Percentiles rank a stretch among this genome's conserved stretches.
phyloP scores from a whole-genome alignment of 1,140 invertebrate species.

The Hypothenemus hampei region DNA sequence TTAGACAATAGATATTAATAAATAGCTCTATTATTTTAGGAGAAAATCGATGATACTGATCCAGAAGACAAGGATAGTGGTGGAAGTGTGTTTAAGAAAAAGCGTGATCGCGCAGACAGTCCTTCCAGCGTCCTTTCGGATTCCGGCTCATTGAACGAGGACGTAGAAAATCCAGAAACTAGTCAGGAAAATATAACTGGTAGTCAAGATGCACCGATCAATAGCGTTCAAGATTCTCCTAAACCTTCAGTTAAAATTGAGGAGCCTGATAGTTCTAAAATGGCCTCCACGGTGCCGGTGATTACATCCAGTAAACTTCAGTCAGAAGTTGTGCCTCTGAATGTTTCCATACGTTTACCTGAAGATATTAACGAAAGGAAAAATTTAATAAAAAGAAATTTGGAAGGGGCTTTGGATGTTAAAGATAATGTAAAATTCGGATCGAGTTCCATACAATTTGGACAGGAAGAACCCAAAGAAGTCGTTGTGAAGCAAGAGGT shows the following conservation, averaged over 20 bases:
- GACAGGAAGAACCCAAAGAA: conserved; percentile 27
- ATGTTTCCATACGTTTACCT: conserved; percentile 43
- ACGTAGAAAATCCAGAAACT: conserved; percentile 59
- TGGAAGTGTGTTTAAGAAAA: conserved; percentile 63
- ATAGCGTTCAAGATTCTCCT: conserved; percentile 23
- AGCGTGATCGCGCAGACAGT: conserved; percentile 64
- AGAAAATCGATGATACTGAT: conserved; percentile 46
- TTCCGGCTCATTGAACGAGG: conserved; percentile 72
- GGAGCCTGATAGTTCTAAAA: conserved; percentile 28
- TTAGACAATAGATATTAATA: not conserved
- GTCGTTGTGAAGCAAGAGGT: conserved; percentile 46
- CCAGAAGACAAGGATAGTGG: conserved; percentile 59
- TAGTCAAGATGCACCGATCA: conserved; percentile 24
- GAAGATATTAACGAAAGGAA: conserved; percentile 44
- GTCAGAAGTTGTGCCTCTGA: conserved; percentile 37
- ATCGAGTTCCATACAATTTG: conserved; percentile 26
- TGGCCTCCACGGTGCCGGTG: conserved; percentile 31
- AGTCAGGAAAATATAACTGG: conserved; percentile 53
- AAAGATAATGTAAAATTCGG: conserved; percentile 36
- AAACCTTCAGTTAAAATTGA: conserved; percentile 16
- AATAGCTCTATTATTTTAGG: conserved; percentile 2
- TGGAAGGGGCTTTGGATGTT: conserved; percentile 30
- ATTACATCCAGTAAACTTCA: conserved; percentile 34
- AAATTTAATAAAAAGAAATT: conserved; percentile 42
- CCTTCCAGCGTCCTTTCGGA: conserved; percentile 77